Base-by-base conservation (phyloP, 2,888 invertebrate genomes). In the Orchesellides sinensis region DNA sequence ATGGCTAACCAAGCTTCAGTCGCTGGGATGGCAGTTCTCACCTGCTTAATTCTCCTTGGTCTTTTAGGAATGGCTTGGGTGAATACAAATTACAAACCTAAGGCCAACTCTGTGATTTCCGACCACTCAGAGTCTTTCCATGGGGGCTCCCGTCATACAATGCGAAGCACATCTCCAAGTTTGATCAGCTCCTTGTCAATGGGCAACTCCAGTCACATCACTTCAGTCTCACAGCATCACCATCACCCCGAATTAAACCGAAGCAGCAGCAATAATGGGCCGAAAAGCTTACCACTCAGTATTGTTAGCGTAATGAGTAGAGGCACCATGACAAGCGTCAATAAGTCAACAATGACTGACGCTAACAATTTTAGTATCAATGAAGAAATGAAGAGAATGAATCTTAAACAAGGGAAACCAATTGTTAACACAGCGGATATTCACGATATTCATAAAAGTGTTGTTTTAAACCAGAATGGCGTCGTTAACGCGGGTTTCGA, bases 1-100 rank as follows among this genome's bases (percentile, higher is more conserved):
- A 40, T 87, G 61, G 87, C 87, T 0, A 83, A 87, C 47, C 86
- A 85, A 61, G 82, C 83, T 8, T 78, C 85, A 0, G 70, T 86
- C 5, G 88, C 84, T 19, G 87, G 86, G 29, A 79, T 87, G 45
- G 69, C 84, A 5, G 52, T 78, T 0, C 83, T 84, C 12, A 75
- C 84, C 1, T 80, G 86, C 47, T 49, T 86, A 0, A 77, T 86
- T 10, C 72, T 87, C 21, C 45, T 86, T 2, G 86, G 86, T 5
- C 78, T 87, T 14, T 40, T 86, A 1, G 85, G 85, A 10, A 75
- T 70, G 75, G 70, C 75, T 32, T 80, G 70, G 72, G 69, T 77
- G 4, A 75, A 70, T 19, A 45, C 74, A 10, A 25, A 70, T 0
- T n/a, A 47, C 6, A 32, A 70, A 1, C 74, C 66, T 10, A 83